A percentile compares a stretch with the other conserved stretches of the same genome.
These are phyloP conservation scores for Rattus rattus DNA, from an alignment of 2,113 vertebrate species.

Conservation along the genomic window DNA sequence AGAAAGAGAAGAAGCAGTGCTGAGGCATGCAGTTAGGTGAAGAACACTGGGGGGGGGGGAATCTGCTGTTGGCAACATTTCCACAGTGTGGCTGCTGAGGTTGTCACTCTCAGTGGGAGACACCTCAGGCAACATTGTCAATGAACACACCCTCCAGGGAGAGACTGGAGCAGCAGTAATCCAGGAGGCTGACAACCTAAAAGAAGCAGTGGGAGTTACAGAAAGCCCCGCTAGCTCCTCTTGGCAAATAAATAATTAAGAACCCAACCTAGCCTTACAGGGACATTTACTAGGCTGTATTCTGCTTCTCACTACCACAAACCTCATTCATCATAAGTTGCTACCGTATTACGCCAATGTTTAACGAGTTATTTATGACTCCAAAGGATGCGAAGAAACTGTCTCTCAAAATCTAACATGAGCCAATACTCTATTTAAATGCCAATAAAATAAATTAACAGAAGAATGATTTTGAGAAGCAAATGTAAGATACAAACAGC, in stretches of 20 bases:
- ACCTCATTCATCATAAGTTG: not conserved
- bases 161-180: not conserved
- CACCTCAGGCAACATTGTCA: slow-evolving; percentile 7
- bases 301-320: not conserved
- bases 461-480: not conserved
- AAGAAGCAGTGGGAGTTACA: not conserved
- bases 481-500: not conserved
- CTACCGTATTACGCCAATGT: not conserved
- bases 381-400: not conserved
- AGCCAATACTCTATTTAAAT: not conserved
- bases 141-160: slow-evolving; percentile 47
- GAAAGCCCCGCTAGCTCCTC: not conserved
- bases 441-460: not conserved
- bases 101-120: slow-evolving; percentile 53
- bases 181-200: not conserved
- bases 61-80: not conserved
- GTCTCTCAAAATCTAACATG: not conserved
- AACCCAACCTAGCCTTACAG: not conserved
- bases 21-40: not conserved
- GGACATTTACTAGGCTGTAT: slow-evolving; percentile 19
- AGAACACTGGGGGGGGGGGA: not conserved
- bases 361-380: not conserved
- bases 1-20: not conserved
- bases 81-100: not conserved
- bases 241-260: slow-evolving; percentile 59